Evolutionary conservation across 1,140 invertebrate species (phyloP).

Genomic region (Dreissena rostriformis): DNA sequence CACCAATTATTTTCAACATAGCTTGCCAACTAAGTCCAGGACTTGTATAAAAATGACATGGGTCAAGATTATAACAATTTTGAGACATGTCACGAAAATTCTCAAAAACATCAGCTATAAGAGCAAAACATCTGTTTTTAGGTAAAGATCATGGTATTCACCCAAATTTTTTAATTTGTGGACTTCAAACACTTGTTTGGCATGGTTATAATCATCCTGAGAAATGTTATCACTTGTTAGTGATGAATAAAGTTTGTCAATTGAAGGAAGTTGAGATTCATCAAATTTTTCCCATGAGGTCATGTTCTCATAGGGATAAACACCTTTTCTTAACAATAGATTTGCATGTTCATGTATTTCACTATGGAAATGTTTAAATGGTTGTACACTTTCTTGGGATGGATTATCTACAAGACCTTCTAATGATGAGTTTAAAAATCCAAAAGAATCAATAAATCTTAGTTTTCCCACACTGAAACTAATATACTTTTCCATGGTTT

Average conservation of each 20-base stretch:
- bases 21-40: constrained; percentile 66
- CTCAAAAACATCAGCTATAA: constrained; percentile 57
- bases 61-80: constrained; percentile 47
- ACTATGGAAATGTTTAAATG: constrained; percentile 31
- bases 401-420: constrained; percentile 38
- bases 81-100: constrained; percentile 36
- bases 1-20: constrained; percentile 65
- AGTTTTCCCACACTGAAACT: constrained; percentile 51
- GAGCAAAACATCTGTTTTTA: constrained; percentile 56
- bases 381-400: constrained; percentile 21
- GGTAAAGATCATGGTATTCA: constrained; percentile 56
- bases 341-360: constrained; percentile 15
- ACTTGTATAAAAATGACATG: constrained; percentile 50
- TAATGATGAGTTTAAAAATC: constrained; percentile 39
- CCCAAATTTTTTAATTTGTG: constrained; percentile 23
- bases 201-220: constrained; percentile 53
- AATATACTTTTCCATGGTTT: constrained; percentile 77
- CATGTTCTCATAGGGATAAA: constrained; percentile 56
- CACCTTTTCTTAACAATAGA: constrained; percentile 42
- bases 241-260: constrained; percentile 29
- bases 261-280: constrained; percentile 20
- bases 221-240: constrained; percentile 26
- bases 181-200: constrained; percentile 41
- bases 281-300: constrained; percentile 34
- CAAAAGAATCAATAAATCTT: constrained; percentile 50